A percentile compares a stretch with the other conserved stretches of the same genome.
phyloP scores from a whole-genome alignment of 1,140 invertebrate genomes.

The Diploscapter pachys region DNA sequence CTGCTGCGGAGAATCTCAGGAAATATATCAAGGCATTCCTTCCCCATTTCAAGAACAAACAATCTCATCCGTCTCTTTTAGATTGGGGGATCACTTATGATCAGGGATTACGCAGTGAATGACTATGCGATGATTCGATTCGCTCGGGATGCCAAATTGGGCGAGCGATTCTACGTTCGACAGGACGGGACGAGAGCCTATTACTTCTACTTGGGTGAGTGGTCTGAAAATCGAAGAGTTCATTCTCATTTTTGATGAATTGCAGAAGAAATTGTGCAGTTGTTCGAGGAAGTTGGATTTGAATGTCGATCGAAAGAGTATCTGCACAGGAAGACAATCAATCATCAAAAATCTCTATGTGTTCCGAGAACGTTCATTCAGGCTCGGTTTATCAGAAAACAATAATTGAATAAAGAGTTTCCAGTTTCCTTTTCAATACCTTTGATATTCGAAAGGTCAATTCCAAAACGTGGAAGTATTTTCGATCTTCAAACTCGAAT shows the following conservation, averaged over 20 bases:
- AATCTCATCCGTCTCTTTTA: slow-evolving; percentile 8
- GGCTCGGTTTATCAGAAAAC: slow-evolving; percentile 41
- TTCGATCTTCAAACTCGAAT: too few relatives aligned
- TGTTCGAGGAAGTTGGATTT: slow-evolving; percentile 47
- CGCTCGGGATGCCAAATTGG: slow-evolving; percentile 70
- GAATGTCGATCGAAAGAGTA: slow-evolving; percentile 39
- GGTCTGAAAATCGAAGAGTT: not conserved
- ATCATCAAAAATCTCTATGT: slow-evolving; percentile 45
- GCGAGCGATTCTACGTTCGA: slow-evolving; percentile 76
- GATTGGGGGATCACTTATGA: slow-evolving; percentile 81
- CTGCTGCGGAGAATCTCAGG: slow-evolving; percentile 71
- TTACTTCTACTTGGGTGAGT: slow-evolving; percentile 84
- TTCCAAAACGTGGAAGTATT: too few relatives aligned
- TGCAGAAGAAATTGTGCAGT: slow-evolving; percentile 45
- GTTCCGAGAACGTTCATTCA: slow-evolving; percentile 51
- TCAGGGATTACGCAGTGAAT: slow-evolving; percentile 90
- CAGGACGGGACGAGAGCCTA: slow-evolving; percentile 96
- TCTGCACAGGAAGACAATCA: slow-evolving; percentile 45
- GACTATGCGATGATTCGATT: slow-evolving; percentile 94
- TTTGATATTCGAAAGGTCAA: too few relatives aligned
- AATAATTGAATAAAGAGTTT: slow-evolving; percentile 19
- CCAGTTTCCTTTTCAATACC: too few relatives aligned
- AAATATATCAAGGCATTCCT: slow-evolving; percentile 57
- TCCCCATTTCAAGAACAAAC: not conserved
- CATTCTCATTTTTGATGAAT: not conserved